Evolutionary conservation across 1,140 invertebrate genomes (phyloP), one percentile per base, ranked within the genome.

Genomic region (Platyscapa corneri): DNA sequence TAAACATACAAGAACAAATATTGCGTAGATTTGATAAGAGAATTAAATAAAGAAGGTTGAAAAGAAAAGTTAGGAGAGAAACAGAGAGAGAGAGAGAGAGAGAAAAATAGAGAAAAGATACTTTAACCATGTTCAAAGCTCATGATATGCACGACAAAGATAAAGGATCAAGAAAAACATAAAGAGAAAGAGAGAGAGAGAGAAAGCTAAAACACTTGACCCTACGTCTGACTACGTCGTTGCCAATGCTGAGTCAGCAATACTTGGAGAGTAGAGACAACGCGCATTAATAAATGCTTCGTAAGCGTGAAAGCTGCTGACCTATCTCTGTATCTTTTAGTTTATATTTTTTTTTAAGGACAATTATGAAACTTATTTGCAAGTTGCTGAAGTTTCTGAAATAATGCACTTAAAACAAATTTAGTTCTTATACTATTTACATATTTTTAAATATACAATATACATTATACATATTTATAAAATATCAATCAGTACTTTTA

Each of bases 201-300:
- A 78, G 86, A 88, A 88, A 64, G 8, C 53, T 34, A 6, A 64
- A 64, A 64, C 88, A 92, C 91, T 92, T 92, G 91, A 92, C 91
- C 91, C 91, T 92, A 90, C 88, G 75, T 86, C 81, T 87, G 87
- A 86, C 82, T 90, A 88, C 88, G 82, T 86, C 87, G 87, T 87
- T 87, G 87, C 88, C 87, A 89, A 88, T 89, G 90, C 90, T 88
- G 90, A 88, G 88, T 88, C 90, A 90, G 89, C 90, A 85, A 88
- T 89, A 89, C 89, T 88, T 88, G 83, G 81, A 86, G 78, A 72
- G 85, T 85, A 20, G 18, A 30, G 27, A 30, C 42, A 46, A 46
- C 12, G 42, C 89, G 89, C 90, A 89, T 91, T 92, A 92, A 91
- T 91, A 92, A 91, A 91, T 89, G 88, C 88, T 88, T 76, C 82